Percentiles rank a stretch among this genome's conserved stretches.
Conservation (phyloP, 1,140 invertebrate species). For the Aleiodes sp. region DNA sequence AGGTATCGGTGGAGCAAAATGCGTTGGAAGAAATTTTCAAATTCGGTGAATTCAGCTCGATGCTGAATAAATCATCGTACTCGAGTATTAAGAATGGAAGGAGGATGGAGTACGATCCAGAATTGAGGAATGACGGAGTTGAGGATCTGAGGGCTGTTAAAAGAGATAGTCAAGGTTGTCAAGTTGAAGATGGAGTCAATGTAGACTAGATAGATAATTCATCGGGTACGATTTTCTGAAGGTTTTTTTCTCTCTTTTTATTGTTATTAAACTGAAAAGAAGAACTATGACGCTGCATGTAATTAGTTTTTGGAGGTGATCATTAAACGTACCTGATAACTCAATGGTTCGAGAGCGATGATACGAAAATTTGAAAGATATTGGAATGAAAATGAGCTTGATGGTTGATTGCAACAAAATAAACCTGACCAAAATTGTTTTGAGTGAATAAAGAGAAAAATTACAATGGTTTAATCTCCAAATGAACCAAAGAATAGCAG, state of each 20-base stretch:
- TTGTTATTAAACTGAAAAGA: not conserved
- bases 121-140: constrained; percentile 23
- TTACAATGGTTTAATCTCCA: not conserved
- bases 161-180: constrained; percentile 39
- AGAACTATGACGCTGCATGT: not conserved
- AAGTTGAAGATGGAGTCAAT: constrained; percentile 43
- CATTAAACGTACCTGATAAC: constrained; percentile 21
- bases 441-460: not conserved
- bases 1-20: constrained; percentile 54
- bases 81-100: constrained; percentile 30
- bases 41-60: constrained; percentile 60
- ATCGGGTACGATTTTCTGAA: not conserved
- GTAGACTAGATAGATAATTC: constrained; percentile 18
- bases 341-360: not conserved
- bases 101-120: not conserved
- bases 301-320: not conserved
- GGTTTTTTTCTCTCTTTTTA: not conserved
- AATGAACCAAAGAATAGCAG: constrained; percentile 39
- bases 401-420: not conserved
- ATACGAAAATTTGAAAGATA: not conserved
- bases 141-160: not conserved
- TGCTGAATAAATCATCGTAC: constrained; percentile 55
- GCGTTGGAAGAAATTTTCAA: constrained; percentile 59
- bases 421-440: constrained; percentile 16
- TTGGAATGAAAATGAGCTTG: not conserved